Base-by-base conservation (phyloP, 2,113 vertebrate genomes). In the Cyanoramphus novaezelandiae region DNA sequence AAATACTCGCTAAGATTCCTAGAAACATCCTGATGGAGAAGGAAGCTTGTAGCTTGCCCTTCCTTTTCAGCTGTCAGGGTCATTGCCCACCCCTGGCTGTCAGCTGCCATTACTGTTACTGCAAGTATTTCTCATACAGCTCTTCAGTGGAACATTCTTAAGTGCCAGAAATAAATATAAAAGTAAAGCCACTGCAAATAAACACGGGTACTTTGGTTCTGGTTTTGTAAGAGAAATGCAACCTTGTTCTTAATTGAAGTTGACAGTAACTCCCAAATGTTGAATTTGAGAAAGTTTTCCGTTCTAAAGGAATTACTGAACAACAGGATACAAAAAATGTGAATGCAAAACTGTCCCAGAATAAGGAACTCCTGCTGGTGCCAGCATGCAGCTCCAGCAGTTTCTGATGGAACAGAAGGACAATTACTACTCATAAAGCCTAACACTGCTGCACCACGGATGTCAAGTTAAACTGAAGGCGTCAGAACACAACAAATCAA, bases 91-190 rank as follows among this genome's bases (percentile, higher is more conserved):
- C 39, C 29, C 11, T 49, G 28, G 24, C 44, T 21, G 2, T 69
- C 55, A 96, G 47, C 57, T 95, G 70, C 81, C 72, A 47, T 17
- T 91, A 70, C 62, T 79, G 16, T 71, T 78, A 39, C 43, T 55
- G 59, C 63, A 88, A 67, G 69, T 37, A 39, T 44, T 88, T 86
- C 83, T 71, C 60, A 44, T 31, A 44, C 28, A 55, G 77, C 50
- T 81, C 70, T 82, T 60, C 24, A 89, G 14, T 2, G 19, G 52
- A 89, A 82, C 44, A 49, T 35, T 91, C 59, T 37, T 33, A 92
- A 96, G 92, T 47, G 31, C 41, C 70, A 88, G 65, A 71, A 83
- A 81, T 16, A 77, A 89, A 71, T 52, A 39, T 7, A 35, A 57
- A 81, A 78, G 24, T 53, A 86, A 90, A 86, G 37, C 21, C 47